Conservation (phyloP, 2,113 vertebrate genomes). For the Tapirus terrestris region DNA sequence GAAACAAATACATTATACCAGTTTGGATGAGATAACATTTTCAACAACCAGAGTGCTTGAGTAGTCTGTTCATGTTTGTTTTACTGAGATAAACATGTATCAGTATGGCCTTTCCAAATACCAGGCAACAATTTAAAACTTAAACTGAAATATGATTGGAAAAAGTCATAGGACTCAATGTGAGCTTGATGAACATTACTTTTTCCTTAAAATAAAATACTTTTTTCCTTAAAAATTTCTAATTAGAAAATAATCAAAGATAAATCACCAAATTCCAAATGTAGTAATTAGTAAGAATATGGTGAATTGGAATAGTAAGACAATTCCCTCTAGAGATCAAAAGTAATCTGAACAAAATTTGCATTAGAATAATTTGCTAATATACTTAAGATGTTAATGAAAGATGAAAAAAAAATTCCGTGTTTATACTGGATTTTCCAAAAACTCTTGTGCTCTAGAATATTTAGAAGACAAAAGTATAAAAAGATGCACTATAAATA, state of each 20-base stretch:
- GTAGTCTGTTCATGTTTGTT: conserved; percentile 58
- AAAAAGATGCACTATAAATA: not conserved
- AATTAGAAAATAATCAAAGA: conserved; percentile 17
- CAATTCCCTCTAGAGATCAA: not conserved
- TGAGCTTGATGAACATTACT: not conserved
- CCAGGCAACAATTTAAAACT: conserved; percentile 51
- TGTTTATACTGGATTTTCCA: not conserved
- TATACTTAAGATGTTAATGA: not conserved
- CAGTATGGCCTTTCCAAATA: conserved; percentile 63
- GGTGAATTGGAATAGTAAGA: not conserved
- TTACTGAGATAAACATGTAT: conserved; percentile 73
- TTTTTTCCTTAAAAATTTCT: not conserved
- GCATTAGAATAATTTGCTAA: not conserved
- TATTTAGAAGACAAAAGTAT: not conserved
- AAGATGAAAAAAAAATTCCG: not conserved
- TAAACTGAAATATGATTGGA: conserved; percentile 49
- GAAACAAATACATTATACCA: conserved; percentile 58
- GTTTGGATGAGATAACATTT: conserved; percentile 75
- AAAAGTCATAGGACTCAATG: conserved; percentile 11
- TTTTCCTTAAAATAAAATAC: not conserved
- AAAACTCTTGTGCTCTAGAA: not conserved
- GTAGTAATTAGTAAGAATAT: not conserved
- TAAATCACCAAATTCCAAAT: not conserved
- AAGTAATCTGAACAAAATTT: not conserved
- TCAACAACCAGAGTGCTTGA: not conserved